phyloP scores from a whole-genome alignment of 2,113 vertebrate species.

The Chaetops frenatus region DNA sequence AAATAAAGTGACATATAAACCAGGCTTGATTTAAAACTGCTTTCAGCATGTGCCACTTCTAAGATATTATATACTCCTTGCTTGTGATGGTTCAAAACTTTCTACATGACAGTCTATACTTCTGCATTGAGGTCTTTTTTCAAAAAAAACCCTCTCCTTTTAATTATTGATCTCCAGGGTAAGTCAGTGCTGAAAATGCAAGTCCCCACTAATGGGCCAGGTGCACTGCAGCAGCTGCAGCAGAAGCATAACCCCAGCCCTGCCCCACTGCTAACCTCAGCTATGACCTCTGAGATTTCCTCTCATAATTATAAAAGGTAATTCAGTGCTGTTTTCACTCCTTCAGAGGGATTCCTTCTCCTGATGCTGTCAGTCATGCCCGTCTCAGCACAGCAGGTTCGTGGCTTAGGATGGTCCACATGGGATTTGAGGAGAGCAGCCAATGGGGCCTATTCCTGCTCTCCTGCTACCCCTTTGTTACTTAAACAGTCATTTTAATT shows the following conservation, averaged over 20 bases:
- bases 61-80: background rate
- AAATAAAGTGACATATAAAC: background rate
- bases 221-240: constrained; percentile 40
- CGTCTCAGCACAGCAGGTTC: background rate
- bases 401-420: background rate
- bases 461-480: background rate
- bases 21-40: background rate
- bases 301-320: constrained; percentile 1
- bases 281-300: constrained; percentile 19
- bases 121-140: background rate
- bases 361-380: background rate
- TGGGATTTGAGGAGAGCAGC: background rate
- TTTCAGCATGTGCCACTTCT: constrained; percentile 1
- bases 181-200: background rate
- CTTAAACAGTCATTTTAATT: background rate
- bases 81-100: background rate
- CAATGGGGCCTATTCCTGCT: background rate
- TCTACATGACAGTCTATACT: background rate
- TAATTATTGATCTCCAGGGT: constrained; percentile 58
- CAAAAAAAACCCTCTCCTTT: background rate
- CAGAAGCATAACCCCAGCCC: background rate
- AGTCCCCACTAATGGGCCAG: constrained; percentile 27
- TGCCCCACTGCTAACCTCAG: constrained; percentile 3
- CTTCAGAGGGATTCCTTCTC: constrained; percentile 4
- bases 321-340: constrained; percentile 29